phyloP scores from a whole-genome alignment of 1,140 invertebrate species.

The Ectropis grisescens region DNA sequence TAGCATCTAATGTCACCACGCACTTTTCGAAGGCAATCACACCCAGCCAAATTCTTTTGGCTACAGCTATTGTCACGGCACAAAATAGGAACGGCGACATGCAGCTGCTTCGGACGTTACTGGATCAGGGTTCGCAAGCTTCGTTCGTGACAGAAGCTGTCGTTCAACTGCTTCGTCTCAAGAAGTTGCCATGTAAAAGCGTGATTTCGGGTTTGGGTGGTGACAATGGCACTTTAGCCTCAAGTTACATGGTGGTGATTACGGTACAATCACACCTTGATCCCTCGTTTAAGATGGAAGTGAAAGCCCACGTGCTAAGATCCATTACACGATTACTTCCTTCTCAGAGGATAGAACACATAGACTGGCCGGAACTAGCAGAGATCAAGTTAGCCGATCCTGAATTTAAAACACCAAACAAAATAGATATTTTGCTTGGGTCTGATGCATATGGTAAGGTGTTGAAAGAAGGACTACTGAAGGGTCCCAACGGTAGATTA shows the following conservation, averaged over 20 bases:
- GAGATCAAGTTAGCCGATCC: constrained; percentile 5
- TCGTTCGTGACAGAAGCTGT: constrained; percentile 9
- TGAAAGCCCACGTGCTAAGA: neutral
- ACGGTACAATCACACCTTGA: no score
- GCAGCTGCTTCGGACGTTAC: constrained; percentile 4
- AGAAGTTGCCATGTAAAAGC: constrained; percentile 3
- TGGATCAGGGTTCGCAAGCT: constrained; percentile 16
- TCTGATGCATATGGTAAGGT: constrained; percentile 8
- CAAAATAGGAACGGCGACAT: neutral
- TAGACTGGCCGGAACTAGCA: neutral
- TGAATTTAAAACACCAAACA: constrained; percentile 2
- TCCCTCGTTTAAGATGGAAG: neutral
- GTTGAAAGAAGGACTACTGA: constrained; percentile 3
- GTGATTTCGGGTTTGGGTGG: constrained; percentile 6
- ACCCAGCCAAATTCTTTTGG: constrained; percentile 6
- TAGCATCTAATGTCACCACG: neutral
- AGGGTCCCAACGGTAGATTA: neutral
- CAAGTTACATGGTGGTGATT: no score
- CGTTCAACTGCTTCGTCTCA: constrained; percentile 6
- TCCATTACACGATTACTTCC: neutral
- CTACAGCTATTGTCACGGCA: constrained; percentile 5
- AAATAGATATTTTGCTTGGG: constrained; percentile 12
- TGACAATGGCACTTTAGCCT: no score
- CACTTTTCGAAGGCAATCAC: neutral
- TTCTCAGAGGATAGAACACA: neutral